Evolutionary conservation across 2,888 invertebrate genomes (phyloP).

Genomic region (Anagyrus pseudococci): DNA sequence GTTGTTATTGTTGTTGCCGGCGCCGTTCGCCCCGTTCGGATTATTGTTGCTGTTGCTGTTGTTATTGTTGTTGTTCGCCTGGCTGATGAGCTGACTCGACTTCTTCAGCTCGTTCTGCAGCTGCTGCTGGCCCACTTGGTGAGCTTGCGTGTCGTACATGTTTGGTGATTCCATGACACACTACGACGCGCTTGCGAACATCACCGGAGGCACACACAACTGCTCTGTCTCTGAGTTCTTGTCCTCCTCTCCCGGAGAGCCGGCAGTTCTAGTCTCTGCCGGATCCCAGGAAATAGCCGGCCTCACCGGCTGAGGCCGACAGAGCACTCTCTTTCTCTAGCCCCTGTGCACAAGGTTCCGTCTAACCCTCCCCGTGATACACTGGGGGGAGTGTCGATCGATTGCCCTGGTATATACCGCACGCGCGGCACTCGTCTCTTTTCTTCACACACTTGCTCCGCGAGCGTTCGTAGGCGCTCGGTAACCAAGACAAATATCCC

Average conservation of each 20-base stretch:
- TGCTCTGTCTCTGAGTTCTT: background rate
- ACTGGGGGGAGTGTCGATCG: too few species aligned
- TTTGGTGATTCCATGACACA: constrained; percentile 81
- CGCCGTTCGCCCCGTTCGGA: constrained; percentile 64
- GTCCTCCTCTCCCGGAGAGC: too few species aligned
- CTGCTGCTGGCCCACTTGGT: constrained; percentile 59
- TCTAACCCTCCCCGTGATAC: too few species aligned
- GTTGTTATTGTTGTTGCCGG: constrained; percentile 59
- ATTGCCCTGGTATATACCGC: too few species aligned
- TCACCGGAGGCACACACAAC: background rate
- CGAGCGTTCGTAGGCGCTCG: too few species aligned
- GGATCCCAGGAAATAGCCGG: too few species aligned
- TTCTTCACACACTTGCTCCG: too few species aligned
- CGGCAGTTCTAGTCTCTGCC: too few species aligned
- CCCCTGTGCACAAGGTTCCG: background rate
- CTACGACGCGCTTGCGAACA: background rate
- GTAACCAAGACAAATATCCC: too few species aligned
- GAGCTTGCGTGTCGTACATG: constrained; percentile 80
- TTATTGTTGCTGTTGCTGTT: constrained; percentile 53
- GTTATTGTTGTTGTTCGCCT: constrained; percentile 64
- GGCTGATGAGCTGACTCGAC: constrained; percentile 64
- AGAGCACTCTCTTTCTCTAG: background rate
- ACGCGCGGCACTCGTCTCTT: too few species aligned
- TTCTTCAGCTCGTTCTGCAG: constrained; percentile 70
- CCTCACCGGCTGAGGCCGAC: background rate